Base-by-base conservation (phyloP, 1,140 invertebrate species). In the Dreissena rostriformis region DNA sequence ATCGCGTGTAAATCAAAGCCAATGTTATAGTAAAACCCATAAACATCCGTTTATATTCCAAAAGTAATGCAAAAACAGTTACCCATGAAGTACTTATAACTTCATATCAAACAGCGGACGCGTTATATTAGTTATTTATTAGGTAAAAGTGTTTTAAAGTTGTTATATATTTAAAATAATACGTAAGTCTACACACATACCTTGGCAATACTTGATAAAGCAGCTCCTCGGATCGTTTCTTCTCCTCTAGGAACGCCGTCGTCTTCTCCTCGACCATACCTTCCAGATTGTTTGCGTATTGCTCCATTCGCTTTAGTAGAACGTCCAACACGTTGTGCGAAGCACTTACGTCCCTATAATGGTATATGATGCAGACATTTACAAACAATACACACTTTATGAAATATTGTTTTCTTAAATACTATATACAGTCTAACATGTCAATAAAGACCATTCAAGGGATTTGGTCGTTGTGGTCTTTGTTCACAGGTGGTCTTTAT, bases 201-300 rank as follows among this genome's bases (percentile, higher is more conserved):
- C 96, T 96, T 66, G 97, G 97, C 78, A 98, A 93, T 97, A 98
- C 98, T 88, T 97, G 95, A 92, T 97, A 97, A 19, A 98, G 94
- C 26, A 98, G 94, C 89, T 97, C 96, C 90, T 98, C 97, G 52
- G 97, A 98, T 94, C 98, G 98, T 93, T 97, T 97, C 93, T 98
- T 97, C 94, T 98, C 97, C 94, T 97, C 96, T 89, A 89, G 97
- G 79, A 98, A 94, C 91, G 98, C 97, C 84, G 97, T 96, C 4
- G 97, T 98, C 85, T 97, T 94, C 89, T 98, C 97, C 49, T 96
- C 95, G 87, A 98, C 97, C n/a, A 98, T 91, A 88, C 98, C 97
- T 92, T 98, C 97, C 90, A 99, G 95, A 93, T 99, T 99, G 91
- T 98, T 98, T 0, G 98, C 98, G 90, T 99, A 99, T 91, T 98